Evolutionary conservation across 1,140 invertebrate species (phyloP), one percentile per base, ranked within the genome.

Genomic region (Telenomus remus): DNA sequence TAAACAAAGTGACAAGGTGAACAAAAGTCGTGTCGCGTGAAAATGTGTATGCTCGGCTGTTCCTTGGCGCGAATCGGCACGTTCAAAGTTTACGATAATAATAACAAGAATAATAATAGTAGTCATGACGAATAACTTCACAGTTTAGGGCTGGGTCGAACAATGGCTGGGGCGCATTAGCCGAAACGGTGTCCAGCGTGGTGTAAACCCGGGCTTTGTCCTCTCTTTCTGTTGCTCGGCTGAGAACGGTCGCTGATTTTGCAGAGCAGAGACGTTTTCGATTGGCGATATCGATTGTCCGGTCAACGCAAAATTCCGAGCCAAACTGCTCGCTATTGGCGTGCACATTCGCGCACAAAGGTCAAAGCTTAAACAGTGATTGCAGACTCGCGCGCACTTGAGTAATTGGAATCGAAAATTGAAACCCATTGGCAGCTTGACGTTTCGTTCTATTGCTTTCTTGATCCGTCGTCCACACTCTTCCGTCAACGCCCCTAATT

Each of bases 341-440:
- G 69, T 65, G 70, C 60, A 71, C 66, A 46, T 54, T 49, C 49
- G 70, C 65, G 76, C 57, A 78, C 76, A 78, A 78, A 78, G 76
- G 76, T 78, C 76, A 78, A 78, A 78, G 69, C 65, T 65, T 66
- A 74, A 74, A 78, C 61, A 74, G 65, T 71, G 76, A 78, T 78
- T 78, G 76, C 61, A 57, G 63, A 13, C 63, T 19, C 53, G 51
- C 43, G 65, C 46, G 59, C 64, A 71, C 70, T 78, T 66, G 56
- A 78, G 76, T 78, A 78, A 78, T 78, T 78, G 70, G 65, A 66
- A 61, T 44, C 70, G 70, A 74, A 78, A 78, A 78, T 78, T 71
- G 76, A 78, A 78, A 74, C 66, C 76, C 59, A 70, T 64, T 78
- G 47, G 27, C 55, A 57, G 76, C 60, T 60, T 65, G 64, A 78